Evolutionary conservation across 2,797 vertebrate genomes (phyloP).

Genomic region (Enteromius fasciolatus): DNA sequence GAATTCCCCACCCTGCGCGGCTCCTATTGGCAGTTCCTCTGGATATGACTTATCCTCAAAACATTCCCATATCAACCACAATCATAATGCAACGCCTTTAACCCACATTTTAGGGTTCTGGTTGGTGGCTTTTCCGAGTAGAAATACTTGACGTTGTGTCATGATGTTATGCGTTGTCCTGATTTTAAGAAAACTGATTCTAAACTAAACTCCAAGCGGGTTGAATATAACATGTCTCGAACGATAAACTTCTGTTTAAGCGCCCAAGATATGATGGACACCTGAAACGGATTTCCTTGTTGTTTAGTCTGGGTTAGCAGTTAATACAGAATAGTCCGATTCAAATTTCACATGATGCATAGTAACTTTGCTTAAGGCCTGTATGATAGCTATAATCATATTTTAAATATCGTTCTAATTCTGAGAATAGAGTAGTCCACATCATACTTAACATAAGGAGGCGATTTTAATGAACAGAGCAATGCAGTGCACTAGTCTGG

Average conservation of each 20-base stretch:
- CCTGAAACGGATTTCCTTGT: not conserved
- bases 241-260: not conserved
- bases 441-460: no score
- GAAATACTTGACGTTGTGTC: not conserved
- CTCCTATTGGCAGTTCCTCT: conserved; percentile 21
- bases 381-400: not conserved
- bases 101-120: not conserved
- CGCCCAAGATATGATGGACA: no score
- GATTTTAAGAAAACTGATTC: not conserved
- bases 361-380: not conserved
- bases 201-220: not conserved
- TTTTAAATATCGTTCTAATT: not conserved
- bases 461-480: not conserved
- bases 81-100: not conserved
- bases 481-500: not conserved
- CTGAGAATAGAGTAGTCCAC: not conserved
- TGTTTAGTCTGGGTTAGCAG: not conserved
- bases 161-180: not conserved
- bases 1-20: conserved; percentile 10
- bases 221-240: not conserved
- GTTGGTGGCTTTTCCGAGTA: not conserved
- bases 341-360: not conserved
- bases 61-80: conserved; percentile 22
- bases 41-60: conserved; percentile 16
- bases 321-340: not conserved